Conservation (phyloP, 2,888 invertebrate genomes). For the Lymantria monacha region DNA sequence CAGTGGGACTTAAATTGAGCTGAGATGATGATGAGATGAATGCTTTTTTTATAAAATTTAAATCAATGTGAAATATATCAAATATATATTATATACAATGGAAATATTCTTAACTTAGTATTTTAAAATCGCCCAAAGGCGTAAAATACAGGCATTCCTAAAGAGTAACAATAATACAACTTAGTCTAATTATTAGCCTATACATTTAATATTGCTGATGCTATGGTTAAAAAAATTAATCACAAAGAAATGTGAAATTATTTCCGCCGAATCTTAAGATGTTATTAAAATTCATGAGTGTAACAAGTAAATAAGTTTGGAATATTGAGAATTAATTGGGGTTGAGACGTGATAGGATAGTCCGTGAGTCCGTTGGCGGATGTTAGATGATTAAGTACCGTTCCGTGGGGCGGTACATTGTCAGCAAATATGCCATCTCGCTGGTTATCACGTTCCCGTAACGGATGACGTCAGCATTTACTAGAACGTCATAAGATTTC, state of each 20-base stretch:
- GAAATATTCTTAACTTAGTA: too few relatives aligned
- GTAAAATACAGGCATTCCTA: too few relatives aligned
- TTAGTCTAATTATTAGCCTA: not conserved
- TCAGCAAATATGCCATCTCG: conserved; percentile 49
- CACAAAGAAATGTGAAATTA: conserved; percentile 38
- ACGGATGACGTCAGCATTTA: conserved; percentile 32
- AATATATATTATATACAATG: too few relatives aligned
- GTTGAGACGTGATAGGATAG: conserved; percentile 39
- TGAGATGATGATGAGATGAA: too few relatives aligned
- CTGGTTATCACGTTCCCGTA: conserved; percentile 37
- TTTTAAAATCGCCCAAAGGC: too few relatives aligned
- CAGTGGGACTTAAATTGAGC: too few relatives aligned
- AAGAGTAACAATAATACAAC: too few relatives aligned
- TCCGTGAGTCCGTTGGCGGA: conserved; percentile 37
- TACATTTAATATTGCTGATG: conserved; percentile 51
- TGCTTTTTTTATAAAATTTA: too few relatives aligned
- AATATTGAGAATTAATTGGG: conserved; percentile 44
- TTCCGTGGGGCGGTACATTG: conserved; percentile 30
- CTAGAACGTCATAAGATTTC: conserved; percentile 24
- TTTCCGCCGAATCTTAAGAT: conserved; percentile 22
- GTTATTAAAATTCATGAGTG: conserved; percentile 37
- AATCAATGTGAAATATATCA: too few relatives aligned
- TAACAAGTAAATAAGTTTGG: conserved; percentile 27
- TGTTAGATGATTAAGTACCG: conserved; percentile 42
- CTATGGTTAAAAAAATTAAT: conserved; percentile 15